Evolutionary conservation across 2,113 vertebrate genomes (phyloP).

Genomic region (Rhinichthys klamathensis): DNA sequence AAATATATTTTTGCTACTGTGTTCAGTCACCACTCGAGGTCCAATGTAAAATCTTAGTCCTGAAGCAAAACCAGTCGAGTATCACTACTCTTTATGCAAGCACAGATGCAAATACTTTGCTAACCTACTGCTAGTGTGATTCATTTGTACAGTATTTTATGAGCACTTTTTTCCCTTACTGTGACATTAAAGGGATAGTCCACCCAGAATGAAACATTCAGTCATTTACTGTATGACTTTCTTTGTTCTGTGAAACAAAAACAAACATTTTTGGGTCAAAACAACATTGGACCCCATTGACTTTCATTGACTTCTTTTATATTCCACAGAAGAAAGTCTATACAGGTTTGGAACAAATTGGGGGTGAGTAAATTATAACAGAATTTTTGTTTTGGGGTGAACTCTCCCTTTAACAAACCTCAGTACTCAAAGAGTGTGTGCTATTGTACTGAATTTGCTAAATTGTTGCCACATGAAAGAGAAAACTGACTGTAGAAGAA

Average conservation of each 20-base stretch:
- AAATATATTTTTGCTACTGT: not conserved
- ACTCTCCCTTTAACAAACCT: not conserved
- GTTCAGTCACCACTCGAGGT: not conserved
- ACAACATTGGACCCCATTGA: not conserved
- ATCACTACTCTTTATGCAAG: not conserved
- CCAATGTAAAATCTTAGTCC: not conserved
- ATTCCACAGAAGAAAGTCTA: not conserved
- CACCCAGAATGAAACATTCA: no score
- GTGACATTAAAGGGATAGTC: no score
- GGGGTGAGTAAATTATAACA: not conserved
- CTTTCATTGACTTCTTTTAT: not conserved
- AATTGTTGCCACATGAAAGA: not conserved
- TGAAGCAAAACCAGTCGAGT: not conserved
- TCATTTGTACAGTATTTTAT: not conserved
- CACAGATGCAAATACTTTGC: not conserved
- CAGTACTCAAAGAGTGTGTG: not conserved
- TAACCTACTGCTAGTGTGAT: not conserved
- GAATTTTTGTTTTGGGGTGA: not conserved
- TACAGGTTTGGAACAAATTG: no score
- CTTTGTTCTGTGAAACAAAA: not conserved
- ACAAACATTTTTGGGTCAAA: no score
- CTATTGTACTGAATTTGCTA: not conserved
- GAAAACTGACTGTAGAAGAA: not conserved
- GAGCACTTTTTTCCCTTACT: no score
- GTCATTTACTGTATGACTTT: no score